Base-by-base conservation (phyloP, 2,797 vertebrate species). In the Phrynocephalus forsythii region DNA sequence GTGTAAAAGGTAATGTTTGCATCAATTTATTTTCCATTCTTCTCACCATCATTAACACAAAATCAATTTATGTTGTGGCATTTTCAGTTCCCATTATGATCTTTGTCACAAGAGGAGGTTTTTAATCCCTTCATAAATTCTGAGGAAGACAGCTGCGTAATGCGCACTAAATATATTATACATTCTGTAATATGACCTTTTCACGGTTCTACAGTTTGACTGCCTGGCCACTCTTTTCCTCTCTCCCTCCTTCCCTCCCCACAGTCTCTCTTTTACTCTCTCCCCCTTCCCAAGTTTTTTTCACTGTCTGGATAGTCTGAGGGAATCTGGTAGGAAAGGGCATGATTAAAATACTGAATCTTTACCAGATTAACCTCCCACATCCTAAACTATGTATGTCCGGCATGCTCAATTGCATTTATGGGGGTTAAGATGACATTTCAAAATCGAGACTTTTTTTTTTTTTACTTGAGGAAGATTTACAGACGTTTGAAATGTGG, bases 61-160 rank as follows among this genome's bases (percentile, higher is more conserved):
- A 95, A 91, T 93, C 93, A 95, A 94, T 95, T 94, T 92, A 88
- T 92, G 83, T 90, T 92, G 89, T 92, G 91, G 92, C 93, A 95
- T 95, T 94, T 95, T 94, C 93, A 92, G 90, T 93, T 95, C 91
- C 90, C 78, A 88, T 94, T 94, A 91, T 88, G 90, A 91, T 92
- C 88, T 94, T 87, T 93, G 91, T 94, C 90, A 89, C 79, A 87
- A 85, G 79, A 91, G 85, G 93, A 86, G 89, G 90, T 91, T 92
- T 95, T 93, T 91, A 94, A 94, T 93, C 88, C 84, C 28, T 28
- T 83, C 82, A 66, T 86, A 91, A 95, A 91, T 88, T 89, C 91
- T 90, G 91, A 84, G 93, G 82, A 93, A 94, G 93, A 90, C 91
- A 91, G 88, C 20, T 88, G 88, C 90, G 87, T 91, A 93, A 94